Evolutionary conservation across 2,888 invertebrate genomes (phyloP).

Genomic region (Agapetus fuscipes): DNA sequence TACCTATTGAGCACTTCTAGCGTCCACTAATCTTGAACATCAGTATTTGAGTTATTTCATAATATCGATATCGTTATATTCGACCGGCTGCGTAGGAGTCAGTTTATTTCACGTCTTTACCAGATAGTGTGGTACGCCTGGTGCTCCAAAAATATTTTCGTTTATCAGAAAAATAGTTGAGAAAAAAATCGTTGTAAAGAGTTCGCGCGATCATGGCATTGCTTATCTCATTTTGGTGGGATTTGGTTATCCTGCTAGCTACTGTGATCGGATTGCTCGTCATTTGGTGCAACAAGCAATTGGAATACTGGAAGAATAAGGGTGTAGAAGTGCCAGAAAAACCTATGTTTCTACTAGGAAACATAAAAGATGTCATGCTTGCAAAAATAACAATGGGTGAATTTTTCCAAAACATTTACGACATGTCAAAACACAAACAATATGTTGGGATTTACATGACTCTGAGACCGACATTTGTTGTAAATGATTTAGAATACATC

Average conservation of each 20-base stretch:
- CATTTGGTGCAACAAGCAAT: neutral
- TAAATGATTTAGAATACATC: constrained; percentile 28
- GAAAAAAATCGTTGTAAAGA: neutral
- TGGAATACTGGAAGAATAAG: constrained; percentile 7
- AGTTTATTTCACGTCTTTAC: too few relatives aligned
- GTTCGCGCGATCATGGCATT: neutral
- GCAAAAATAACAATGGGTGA: constrained; percentile 3
- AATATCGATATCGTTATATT: too few relatives aligned
- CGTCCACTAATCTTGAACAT: too few relatives aligned
- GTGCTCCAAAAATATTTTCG: neutral
- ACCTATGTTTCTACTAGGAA: neutral
- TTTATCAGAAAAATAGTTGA: neutral
- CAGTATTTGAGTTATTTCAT: too few relatives aligned
- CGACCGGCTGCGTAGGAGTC: too few relatives aligned
- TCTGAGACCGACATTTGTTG: constrained; percentile 25
- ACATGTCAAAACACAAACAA: constrained; percentile 13
- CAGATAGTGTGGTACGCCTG: too few relatives aligned
- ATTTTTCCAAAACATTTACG: constrained; percentile 11
- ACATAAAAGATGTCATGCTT: constrained; percentile 1
- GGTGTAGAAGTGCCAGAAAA: constrained; percentile 3
- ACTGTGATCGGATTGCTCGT: neutral
- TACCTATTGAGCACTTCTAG: too few relatives aligned
- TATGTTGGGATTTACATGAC: constrained; percentile 26
- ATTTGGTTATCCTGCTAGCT: neutral
- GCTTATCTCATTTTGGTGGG: constrained; percentile 1